These are phyloP conservation scores for Glaucidium brasilianum DNA, from an alignment of 2,113 vertebrate species.

Conservation along the genomic window DNA sequence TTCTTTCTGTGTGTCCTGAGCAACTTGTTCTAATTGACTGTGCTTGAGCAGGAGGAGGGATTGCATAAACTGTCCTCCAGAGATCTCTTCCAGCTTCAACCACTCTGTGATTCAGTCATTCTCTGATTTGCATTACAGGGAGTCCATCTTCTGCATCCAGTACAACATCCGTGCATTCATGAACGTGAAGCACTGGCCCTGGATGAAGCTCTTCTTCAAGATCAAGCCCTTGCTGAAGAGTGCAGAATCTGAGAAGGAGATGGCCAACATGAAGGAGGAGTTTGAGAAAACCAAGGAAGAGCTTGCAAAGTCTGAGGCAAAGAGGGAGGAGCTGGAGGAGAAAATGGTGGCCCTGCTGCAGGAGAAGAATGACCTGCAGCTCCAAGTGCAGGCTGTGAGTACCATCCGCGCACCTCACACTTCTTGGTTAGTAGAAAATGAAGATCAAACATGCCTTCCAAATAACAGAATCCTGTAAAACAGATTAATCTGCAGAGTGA, in stretches of 20 bases:
- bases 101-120: too few species aligned
- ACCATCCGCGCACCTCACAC: not conserved
- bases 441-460: too few species aligned
- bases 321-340: slow-evolving; percentile 83
- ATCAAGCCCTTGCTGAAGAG: slow-evolving; percentile 87
- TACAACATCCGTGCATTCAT: slow-evolving; percentile 87
- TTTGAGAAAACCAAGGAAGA: slow-evolving; percentile 88
- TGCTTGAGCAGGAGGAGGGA: too few species aligned
- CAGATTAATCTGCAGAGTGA: too few species aligned
- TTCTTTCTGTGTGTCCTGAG: too few species aligned
- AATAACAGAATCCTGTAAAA: too few species aligned
- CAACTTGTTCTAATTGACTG: too few species aligned
- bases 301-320: slow-evolving; percentile 82
- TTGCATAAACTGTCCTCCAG: too few species aligned
- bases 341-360: slow-evolving; percentile 84
- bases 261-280: slow-evolving; percentile 75
- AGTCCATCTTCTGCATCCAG: slow-evolving; percentile 84
- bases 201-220: slow-evolving; percentile 84
- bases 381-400: slow-evolving; percentile 87
- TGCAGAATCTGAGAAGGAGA: slow-evolving; percentile 80
- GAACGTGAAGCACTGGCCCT: slow-evolving; percentile 85
- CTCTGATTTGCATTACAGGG: slow-evolving; percentile 59
- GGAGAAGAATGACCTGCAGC: slow-evolving; percentile 85
- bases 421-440: too few species aligned
- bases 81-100: too few species aligned